These are phyloP conservation scores for Sebastes miniatus DNA, from an alignment of 2,797 vertebrate species.

Conservation along the genomic window DNA sequence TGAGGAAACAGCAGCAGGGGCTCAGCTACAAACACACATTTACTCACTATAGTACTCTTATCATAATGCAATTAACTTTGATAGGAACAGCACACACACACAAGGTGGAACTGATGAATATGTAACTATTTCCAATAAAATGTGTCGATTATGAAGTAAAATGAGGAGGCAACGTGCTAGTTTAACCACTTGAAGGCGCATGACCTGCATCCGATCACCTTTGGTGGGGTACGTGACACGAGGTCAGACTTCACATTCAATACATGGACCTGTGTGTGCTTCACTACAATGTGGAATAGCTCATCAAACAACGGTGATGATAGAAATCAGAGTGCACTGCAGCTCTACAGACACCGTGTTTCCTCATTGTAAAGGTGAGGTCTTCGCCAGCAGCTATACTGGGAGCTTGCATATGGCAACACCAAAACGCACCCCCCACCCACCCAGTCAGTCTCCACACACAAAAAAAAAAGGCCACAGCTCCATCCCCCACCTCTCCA, in stretches of 20 bases:
- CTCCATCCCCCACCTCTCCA: constrained; percentile 83
- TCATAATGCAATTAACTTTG: background rate
- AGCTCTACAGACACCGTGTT: background rate
- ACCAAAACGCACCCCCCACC: constrained; percentile 83
- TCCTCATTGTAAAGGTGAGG: constrained; percentile 43
- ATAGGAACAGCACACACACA: background rate
- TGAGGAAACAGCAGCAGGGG: background rate
- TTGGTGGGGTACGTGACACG: constrained; percentile 50
- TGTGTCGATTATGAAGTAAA: background rate
- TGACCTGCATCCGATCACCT: constrained; percentile 60
- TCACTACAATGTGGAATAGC: background rate
- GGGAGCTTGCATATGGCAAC: constrained; percentile 76
- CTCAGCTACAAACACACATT: background rate
- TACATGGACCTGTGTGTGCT: background rate
- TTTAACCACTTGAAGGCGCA: constrained; percentile 69
- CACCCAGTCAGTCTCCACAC: constrained; percentile 43
- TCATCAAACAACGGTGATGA: background rate
- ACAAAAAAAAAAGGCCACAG: constrained; percentile 44
- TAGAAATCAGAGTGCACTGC: fast-evolving
- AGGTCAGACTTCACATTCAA: constrained; percentile 51
- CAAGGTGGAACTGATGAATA: background rate
- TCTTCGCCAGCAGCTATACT: constrained; percentile 57
- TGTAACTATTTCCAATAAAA: background rate
- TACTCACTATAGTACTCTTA: background rate
- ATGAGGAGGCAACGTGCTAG: background rate